Conservation (phyloP, 2,888 invertebrate species). For the Dilophus febrilis region DNA sequence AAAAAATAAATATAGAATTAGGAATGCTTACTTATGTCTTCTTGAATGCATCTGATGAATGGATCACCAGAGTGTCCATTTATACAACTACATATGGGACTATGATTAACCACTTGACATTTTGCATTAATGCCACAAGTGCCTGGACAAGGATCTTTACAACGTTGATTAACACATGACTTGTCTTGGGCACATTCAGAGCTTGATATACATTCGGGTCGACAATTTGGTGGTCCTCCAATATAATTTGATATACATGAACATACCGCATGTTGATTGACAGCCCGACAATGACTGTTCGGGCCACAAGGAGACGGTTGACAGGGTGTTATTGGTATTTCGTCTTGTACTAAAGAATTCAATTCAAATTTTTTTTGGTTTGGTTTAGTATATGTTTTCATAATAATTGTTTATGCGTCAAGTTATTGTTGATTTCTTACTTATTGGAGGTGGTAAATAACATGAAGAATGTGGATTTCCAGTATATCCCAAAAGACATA, state of each 20-base stretch:
- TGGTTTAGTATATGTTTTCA: too few species aligned
- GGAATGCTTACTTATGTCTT: constrained; percentile 15
- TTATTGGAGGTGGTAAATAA: constrained; percentile 15
- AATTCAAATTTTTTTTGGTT: not conserved
- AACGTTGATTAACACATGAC: constrained; percentile 64
- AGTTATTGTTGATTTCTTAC: constrained; percentile 21
- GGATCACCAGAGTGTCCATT: constrained; percentile 64
- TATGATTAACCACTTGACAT: constrained; percentile 71
- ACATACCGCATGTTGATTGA: constrained; percentile 60
- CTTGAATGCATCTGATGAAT: constrained; percentile 53
- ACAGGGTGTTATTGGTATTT: constrained; percentile 34
- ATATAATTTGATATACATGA: constrained; percentile 62
- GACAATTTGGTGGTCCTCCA: constrained; percentile 60
- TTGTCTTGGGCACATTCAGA: constrained; percentile 65
- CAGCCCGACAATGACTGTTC: constrained; percentile 57
- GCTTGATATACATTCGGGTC: constrained; percentile 68
- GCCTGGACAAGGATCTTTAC: constrained; percentile 65
- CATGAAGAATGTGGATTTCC: constrained; percentile 42
- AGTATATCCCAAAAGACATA: constrained; percentile 39
- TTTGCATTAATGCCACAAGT: constrained; percentile 69
- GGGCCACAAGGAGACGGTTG: constrained; percentile 61
- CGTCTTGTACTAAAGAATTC: not conserved
- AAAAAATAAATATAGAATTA: not conserved
- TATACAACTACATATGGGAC: constrained; percentile 68
- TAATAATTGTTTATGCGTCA: not conserved